Base-by-base conservation (phyloP, 2,113 vertebrate genomes). In the Vidua chalybeata region DNA sequence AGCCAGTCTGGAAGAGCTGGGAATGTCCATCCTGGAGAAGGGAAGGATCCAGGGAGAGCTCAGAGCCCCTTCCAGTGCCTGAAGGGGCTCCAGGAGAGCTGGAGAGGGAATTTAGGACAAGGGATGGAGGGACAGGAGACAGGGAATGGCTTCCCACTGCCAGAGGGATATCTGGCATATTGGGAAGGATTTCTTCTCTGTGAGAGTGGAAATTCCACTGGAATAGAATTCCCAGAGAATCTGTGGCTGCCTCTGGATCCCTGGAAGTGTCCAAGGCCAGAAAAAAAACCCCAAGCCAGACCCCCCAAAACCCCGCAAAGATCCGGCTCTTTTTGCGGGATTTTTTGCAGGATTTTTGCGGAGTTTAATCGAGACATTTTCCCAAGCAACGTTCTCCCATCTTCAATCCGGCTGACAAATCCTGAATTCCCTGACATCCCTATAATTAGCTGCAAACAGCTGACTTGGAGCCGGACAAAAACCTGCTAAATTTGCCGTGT, bases 11-110 rank as follows among this genome's bases (percentile, higher is more conserved):
- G 68, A 48, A 84, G 18, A 63, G 41, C 28, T 55, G 59, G 69
- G 49, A 64, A 64, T 84, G 41, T 28, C 28, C 69, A 56, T 28
- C 15, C 23, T 74, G 82, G n/a, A 84, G n/a, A 74, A 56, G 9
- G 0, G 6, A 33, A 74, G 23, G 69, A 1, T 55, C 18, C 28
- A 46, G 9, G 18, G 49, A 55, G 0, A 28, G 0, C 41, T 63
- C 2, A 6, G 39, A 55, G 11, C 17, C 3, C 13, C 27, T 84
- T 72, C n/a, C 41, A 46, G 41, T 0, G 17, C 33, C 49, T 64
- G 0, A 39, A 64, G 18, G 18, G 9, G 9, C 28, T 74, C n/a
- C 59, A 64, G 41, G 49, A 55, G 41, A 84, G 39, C 39, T 73
- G 58, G 58, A 54, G 58, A 63, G 41, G 49, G 22, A 73, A 73